Percentiles rank a stretch among this genome's conserved stretches.
phyloP scores from a whole-genome alignment of 1,140 invertebrate species.

The Hyphantria cunea region DNA sequence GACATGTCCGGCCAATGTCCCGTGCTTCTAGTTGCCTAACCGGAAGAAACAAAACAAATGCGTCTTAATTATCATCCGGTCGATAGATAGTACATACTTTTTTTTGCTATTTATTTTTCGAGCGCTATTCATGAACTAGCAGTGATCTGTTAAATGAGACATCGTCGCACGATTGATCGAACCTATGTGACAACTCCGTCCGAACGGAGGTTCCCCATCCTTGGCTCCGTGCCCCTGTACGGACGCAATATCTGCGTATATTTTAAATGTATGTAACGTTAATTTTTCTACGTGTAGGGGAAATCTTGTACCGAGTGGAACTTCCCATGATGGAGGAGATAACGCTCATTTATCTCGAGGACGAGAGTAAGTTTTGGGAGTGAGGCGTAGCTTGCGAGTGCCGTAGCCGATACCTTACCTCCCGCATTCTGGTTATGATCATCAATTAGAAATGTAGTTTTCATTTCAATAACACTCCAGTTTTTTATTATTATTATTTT shows the following conservation, averaged over 20 bases:
- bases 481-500: conserved; percentile 52
- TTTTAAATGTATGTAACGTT: conserved; percentile 80
- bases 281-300: conserved; percentile 88
- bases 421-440: conserved; percentile 83
- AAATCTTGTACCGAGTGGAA: conserved; percentile 94
- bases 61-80: conserved; percentile 42
- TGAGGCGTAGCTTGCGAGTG: conserved; percentile 83
- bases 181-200: conserved; percentile 2
- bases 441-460: conserved; percentile 82
- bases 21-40: conserved; percentile 81
- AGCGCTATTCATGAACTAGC: conserved; percentile 54
- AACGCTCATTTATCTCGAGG: conserved; percentile 94
- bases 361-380: conserved; percentile 83
- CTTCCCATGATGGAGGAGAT: conserved; percentile 94
- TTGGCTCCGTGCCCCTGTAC: conserved; percentile 28
- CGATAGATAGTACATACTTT: conserved; percentile 51
- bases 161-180: background rate
- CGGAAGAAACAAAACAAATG: conserved; percentile 47
- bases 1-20: conserved; percentile 63
- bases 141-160: conserved; percentile 26
- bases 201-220: conserved; percentile 24
- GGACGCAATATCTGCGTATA: conserved; percentile 24
- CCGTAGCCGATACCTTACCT: conserved; percentile 82
- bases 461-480: conserved; percentile 82
- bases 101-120: conserved; percentile 62